Evolutionary conservation across 2,113 vertebrate species (phyloP), one percentile per base, ranked within the genome.

Genomic region (Tragelaphus buxtoni): DNA sequence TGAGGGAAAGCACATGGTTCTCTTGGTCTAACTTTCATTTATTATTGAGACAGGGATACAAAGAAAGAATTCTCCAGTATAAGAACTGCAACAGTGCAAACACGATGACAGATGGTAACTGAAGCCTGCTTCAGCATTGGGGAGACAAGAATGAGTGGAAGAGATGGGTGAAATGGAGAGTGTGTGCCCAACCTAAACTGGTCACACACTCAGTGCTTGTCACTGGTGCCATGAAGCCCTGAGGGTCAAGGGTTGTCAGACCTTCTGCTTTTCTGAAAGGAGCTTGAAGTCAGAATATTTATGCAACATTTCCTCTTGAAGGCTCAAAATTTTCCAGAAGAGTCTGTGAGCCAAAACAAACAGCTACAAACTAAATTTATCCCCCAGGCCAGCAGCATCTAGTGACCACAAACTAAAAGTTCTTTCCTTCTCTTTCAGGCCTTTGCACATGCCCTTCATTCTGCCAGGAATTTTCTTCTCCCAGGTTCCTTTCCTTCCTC

Each of bases 321-420:
- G 49, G 20, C 47, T 88, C 60, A 69, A 80, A 49, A 49, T 60
- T 87, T 96, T 84, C 83, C 65, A 87, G 63, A 91, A 76, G 30
- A 95, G 35, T 63, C 72, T 74, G 18, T 63, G 39, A 87, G 42
- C 88, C 90, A 91, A 94, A 89, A 55, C 24, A 96, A 95, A 74
- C 35, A 88, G n/a, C 79, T 60, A 83, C n/a, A 18, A 53, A 65
- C 81, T 92, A 90, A 89, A 69, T 72, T 45, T 72, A 80, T 65
- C 32, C 17, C 56, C 26, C 18, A 65, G 12, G 11, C 24, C 47
- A 28, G 26, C 13, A 32, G 5, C 18, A 16, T 55, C 39, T 58
- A 74, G 53, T 49, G 63, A 81, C 32, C 45, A 49, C 13, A 69
- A 14, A 49, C 45, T 22, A 35, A 49, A 79, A 80, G 35, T 58